Base-by-base conservation (phyloP, 1,140 invertebrate species). In the Anastrepha ludens region DNA sequence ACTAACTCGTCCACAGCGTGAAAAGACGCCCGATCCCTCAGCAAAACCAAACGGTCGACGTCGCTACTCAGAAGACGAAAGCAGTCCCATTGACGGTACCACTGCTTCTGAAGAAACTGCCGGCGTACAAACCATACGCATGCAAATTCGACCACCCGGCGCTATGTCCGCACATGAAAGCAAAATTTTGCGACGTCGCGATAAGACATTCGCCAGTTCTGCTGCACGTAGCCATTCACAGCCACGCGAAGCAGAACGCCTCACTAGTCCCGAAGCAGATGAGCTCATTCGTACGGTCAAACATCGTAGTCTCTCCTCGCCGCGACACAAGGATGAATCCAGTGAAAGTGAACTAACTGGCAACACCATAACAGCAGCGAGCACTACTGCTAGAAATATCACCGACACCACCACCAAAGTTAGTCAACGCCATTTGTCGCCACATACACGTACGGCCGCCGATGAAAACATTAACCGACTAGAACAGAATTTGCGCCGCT, bases 11-110 rank as follows among this genome's bases (percentile, higher is more conserved):
- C 89, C 89, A 70, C 94, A 94, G 67, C 93, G 95, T 87, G 95
- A 95, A 89, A 95, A 95, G 89, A 95, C 95, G n/a, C 95, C 95
- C 0, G 89, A 90, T 41, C 94, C 94, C 4, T 91, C 89, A 90
- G 87, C 88, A 88, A 86, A 74, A 44, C 88, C 93, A 64, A 91
- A 74, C 17, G 50, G 59, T n/a, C 3, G 86, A 58, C 86, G 70
- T 8, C 74, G 81, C 41, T 78, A 87, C 6, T 60, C 86, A 8
- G 87, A 88, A 60, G 88, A 88, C 15, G 87, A 87, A 39, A 86
- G 58, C 59, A 89, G 85, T 55, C 8, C 85, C 9, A n/a, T 90
- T 9, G 87, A 81, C 59, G 60, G 13, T 8, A 88, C 55, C 58
- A 78, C 88, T 0, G 85, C 88, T 9, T 85, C 78, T 17, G 87